A percentile compares a stretch with the other conserved stretches of the same genome.
Conservation (phyloP, 1,140 invertebrate genomes). For the Drosophila kohkoa region DNA sequence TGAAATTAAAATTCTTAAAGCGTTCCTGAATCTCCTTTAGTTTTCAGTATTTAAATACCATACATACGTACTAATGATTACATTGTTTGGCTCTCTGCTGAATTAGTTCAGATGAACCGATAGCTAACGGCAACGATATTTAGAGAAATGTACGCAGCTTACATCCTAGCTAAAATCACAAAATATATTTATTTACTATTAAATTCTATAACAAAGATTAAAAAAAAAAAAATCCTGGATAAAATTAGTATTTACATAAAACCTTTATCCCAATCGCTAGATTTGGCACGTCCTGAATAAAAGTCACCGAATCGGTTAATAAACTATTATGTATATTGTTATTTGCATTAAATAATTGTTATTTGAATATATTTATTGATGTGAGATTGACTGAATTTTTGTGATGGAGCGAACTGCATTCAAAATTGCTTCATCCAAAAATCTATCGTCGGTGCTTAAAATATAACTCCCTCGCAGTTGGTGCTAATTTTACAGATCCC, state of each 20-base stretch:
- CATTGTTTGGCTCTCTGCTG: conserved; percentile 19
- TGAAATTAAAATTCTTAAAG: too few species aligned
- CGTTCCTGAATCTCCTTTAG: too few species aligned
- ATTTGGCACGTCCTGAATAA: neutral
- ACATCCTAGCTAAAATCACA: neutral
- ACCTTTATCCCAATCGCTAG: too few species aligned
- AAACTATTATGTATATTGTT: conserved; percentile 32
- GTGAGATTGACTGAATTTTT: conserved; percentile 54
- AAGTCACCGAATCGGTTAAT: conserved; percentile 4
- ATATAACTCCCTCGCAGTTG: conserved; percentile 19
- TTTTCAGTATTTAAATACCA: too few species aligned
- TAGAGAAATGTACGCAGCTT: conserved; percentile 1
- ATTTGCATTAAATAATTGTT: conserved; percentile 42
- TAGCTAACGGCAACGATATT: conserved; percentile 24
- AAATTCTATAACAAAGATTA: too few species aligned
- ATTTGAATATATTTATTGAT: conserved; percentile 42
- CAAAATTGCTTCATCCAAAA: conserved; percentile 29
- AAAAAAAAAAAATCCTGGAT: too few species aligned
- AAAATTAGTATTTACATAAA: too few species aligned
- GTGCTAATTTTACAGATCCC: conserved; percentile 18
- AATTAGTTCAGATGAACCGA: conserved; percentile 6
- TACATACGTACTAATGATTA: too few species aligned
- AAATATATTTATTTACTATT: neutral
- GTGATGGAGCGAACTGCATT: conserved; percentile 26
- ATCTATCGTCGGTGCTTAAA: conserved; percentile 33